These are phyloP conservation scores for Carcina quercana DNA, from an alignment of 2,888 invertebrate species.

Conservation along the genomic window DNA sequence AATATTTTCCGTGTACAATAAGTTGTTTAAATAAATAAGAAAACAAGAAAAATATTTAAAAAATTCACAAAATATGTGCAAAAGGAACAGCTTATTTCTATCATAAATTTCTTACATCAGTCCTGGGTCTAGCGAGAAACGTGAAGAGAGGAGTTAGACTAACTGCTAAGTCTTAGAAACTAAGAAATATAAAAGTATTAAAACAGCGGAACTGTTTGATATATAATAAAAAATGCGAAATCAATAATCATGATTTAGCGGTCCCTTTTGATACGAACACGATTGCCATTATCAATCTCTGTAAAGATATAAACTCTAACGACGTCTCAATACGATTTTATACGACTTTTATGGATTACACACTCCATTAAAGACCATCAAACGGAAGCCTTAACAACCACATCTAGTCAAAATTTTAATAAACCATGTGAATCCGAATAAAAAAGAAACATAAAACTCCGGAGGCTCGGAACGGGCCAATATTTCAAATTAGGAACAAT, in stretches of 20 bases:
- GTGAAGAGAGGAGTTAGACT: too few species aligned
- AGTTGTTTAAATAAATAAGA: too few species aligned
- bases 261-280: slow-evolving; percentile 9
- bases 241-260: slow-evolving; percentile 5
- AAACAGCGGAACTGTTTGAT: too few species aligned
- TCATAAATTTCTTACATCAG: too few species aligned
- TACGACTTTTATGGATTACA: slow-evolving; percentile 43
- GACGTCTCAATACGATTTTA: slow-evolving; percentile 46
- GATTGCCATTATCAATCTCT: slow-evolving; percentile 40
- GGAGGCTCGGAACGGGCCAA: slow-evolving; percentile 45
- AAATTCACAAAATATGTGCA: too few species aligned
- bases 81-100: too few species aligned
- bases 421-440: slow-evolving; percentile 44
- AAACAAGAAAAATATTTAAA: too few species aligned
- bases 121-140: too few species aligned
- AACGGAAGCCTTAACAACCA: slow-evolving; percentile 57
- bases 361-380: slow-evolving; percentile 46
- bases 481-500: slow-evolving; percentile 73
- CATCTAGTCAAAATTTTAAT: slow-evolving; percentile 50
- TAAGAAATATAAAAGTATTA: too few species aligned
- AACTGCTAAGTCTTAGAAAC: too few species aligned
- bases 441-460: slow-evolving; percentile 40
- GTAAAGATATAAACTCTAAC: slow-evolving; percentile 46
- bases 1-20: too few species aligned
- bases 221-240: slow-evolving; percentile 1